Conservation (phyloP, 1,140 invertebrate genomes). For the Ceratitis capitata region DNA sequence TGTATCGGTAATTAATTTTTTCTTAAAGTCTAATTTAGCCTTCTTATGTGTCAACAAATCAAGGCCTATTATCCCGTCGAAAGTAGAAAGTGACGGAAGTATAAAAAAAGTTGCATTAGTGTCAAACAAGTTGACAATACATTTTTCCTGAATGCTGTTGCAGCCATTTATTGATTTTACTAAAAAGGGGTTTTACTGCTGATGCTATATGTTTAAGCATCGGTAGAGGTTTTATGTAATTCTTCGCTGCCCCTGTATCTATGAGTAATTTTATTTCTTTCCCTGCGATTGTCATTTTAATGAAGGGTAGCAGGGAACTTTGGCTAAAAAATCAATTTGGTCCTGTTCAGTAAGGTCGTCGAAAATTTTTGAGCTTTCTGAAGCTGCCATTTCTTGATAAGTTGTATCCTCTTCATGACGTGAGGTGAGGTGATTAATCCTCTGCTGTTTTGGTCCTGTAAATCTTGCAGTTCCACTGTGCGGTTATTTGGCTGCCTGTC, state of each 20-base stretch:
- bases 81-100: constrained; percentile 6
- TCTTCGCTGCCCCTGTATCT: constrained; percentile 44
- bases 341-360: not conserved
- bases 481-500: not conserved
- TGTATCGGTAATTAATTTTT: not conserved
- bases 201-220: constrained; percentile 21
- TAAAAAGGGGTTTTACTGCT: constrained; percentile 39
- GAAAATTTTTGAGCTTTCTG: not conserved
- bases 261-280: constrained; percentile 44
- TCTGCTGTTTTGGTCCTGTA: not conserved
- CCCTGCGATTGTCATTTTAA: constrained; percentile 41
- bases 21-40: constrained; percentile 15
- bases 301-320: constrained; percentile 43
- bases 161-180: constrained; percentile 43
- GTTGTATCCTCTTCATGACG: not conserved
- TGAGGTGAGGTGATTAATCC: not conserved
- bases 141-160: constrained; percentile 43
- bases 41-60: constrained; percentile 31
- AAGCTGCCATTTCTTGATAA: not conserved
- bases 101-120: constrained; percentile 16
- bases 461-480: too few relatives aligned
- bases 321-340: constrained; percentile 46
- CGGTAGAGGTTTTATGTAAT: constrained; percentile 38
- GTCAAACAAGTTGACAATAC: constrained; percentile 17
- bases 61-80: constrained; percentile 30